phyloP scores from a whole-genome alignment of 2,797 vertebrate species.

The Diplodus sargus region DNA sequence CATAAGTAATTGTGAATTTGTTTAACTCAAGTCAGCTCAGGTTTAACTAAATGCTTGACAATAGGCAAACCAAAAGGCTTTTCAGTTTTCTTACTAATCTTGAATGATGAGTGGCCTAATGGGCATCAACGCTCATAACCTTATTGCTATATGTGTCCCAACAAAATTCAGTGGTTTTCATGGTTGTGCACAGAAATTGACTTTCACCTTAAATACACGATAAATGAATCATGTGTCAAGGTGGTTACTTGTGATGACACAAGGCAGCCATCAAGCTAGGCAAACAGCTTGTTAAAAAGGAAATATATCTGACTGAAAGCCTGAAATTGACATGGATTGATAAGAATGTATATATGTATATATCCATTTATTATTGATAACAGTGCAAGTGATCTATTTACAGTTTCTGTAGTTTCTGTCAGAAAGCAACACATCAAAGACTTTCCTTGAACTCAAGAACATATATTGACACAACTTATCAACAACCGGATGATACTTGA shows the following conservation, averaged over 20 bases:
- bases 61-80: neutral
- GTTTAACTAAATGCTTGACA: neutral
- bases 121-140: neutral
- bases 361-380: no score
- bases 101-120: neutral
- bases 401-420: no score
- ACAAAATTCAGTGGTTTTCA: neutral
- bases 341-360: no score
- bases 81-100: neutral
- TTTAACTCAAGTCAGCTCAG: neutral
- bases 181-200: neutral
- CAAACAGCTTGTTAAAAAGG: no score
- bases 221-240: neutral
- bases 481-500: no score
- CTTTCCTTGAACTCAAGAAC: neutral
- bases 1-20: neutral
- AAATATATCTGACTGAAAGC: no score
- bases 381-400: no score
- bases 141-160: neutral
- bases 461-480: no score
- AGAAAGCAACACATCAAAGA: no score
- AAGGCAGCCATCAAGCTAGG: neutral
- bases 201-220: neutral
- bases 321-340: no score
- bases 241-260: neutral